Evolutionary conservation across 2,888 invertebrate species (phyloP).

Genomic region (Cephus pygmeus): DNA sequence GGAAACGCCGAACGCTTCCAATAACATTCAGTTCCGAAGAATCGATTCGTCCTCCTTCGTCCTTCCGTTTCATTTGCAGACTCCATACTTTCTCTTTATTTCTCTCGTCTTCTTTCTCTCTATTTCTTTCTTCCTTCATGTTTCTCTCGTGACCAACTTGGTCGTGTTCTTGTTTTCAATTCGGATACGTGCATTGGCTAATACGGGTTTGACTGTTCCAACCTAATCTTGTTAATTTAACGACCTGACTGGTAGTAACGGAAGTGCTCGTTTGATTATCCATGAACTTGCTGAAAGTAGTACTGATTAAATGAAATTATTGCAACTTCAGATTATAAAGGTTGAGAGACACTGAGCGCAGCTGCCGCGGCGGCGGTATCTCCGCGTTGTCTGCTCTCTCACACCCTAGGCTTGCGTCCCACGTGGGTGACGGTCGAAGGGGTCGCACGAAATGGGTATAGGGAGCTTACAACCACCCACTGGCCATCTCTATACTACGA

Average conservation of each 20-base stretch:
- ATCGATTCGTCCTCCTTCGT: background rate
- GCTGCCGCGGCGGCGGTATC: constrained; percentile 60
- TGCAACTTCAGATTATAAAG: background rate
- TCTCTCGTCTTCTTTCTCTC: background rate
- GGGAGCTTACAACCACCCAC: constrained; percentile 45
- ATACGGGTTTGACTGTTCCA: background rate
- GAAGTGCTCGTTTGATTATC: background rate
- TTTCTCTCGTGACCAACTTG: background rate
- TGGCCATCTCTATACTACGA: constrained; percentile 42
- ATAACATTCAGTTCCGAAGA: background rate
- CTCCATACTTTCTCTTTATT: background rate
- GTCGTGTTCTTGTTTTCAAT: background rate
- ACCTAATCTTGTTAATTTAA: background rate
- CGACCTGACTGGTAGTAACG: background rate
- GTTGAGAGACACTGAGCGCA: constrained; percentile 61
- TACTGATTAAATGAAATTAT: background rate
- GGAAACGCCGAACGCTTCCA: background rate
- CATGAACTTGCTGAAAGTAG: background rate
- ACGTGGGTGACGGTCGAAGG: constrained; percentile 65
- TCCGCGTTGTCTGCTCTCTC: constrained; percentile 62
- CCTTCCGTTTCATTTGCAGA: background rate
- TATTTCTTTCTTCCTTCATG: background rate
- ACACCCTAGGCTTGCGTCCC: constrained; percentile 60
- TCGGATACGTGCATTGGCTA: background rate
- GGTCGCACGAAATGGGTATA: constrained; percentile 58